These are phyloP conservation scores for Thamnaconus septentrionalis DNA, from an alignment of 2,113 vertebrate species.

Conservation along the genomic window DNA sequence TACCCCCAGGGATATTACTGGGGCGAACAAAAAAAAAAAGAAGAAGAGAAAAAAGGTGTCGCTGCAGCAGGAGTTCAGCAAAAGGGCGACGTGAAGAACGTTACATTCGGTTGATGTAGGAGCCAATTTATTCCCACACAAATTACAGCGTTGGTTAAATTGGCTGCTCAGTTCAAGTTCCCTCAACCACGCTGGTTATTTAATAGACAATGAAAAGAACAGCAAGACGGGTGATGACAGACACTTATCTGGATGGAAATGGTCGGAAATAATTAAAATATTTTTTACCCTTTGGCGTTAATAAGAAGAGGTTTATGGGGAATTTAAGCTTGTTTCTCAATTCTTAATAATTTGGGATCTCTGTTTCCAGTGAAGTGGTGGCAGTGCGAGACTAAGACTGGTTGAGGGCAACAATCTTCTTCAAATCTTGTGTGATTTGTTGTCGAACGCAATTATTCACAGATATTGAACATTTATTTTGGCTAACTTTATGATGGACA, in stretches of 20 bases:
- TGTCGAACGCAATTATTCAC: too few species aligned
- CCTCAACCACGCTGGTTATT: constrained; percentile 11
- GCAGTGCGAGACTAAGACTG: background rate
- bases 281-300: too few species aligned
- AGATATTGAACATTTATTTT: too few species aligned
- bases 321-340: background rate
- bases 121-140: constrained; percentile 10
- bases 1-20: constrained; percentile 1
- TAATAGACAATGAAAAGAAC: constrained; percentile 16
- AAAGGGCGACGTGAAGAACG: constrained; percentile 19
- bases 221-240: constrained; percentile 16
- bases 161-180: constrained; percentile 6
- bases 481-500: too few species aligned
- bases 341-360: background rate
- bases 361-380: background rate
- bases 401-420: too few species aligned
- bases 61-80: constrained; percentile 2
- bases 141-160: constrained; percentile 26
- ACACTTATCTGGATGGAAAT: constrained; percentile 1
- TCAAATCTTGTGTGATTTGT: too few species aligned
- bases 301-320: background rate
- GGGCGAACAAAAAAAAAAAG: background rate
- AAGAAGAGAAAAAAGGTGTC: background rate
- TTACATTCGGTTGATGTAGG: constrained; percentile 37
- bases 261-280: too few species aligned